phyloP scores from a whole-genome alignment of 1,140 invertebrate genomes.

The Carcinoscorpius rotundicauda region DNA sequence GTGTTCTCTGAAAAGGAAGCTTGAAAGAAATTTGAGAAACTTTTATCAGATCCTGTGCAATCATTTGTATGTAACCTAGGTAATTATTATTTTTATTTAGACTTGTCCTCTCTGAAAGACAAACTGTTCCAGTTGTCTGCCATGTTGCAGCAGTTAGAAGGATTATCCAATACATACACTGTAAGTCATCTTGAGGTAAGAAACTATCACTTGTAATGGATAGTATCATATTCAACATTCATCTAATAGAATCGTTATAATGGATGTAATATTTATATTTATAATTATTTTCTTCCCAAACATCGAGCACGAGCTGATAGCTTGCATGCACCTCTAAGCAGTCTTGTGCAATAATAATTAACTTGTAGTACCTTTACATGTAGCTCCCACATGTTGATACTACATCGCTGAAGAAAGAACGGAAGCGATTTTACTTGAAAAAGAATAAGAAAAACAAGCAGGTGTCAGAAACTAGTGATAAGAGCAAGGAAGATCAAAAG shows the following conservation, averaged over 20 bases:
- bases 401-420: slow-evolving; percentile 51
- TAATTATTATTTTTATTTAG: slow-evolving; percentile 9
- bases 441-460: slow-evolving; percentile 43
- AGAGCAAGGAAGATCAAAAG: not conserved
- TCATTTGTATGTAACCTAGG: slow-evolving; percentile 12
- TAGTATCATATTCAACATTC: no score
- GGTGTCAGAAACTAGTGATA: no score
- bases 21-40: not conserved
- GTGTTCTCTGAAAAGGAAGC: no score
- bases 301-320: no score
- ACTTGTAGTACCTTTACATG: not conserved
- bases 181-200: slow-evolving; percentile 16
- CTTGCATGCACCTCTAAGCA: no score
- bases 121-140: slow-evolving; percentile 47
- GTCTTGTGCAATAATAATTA: no score
- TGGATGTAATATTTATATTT: no score
- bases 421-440: slow-evolving; percentile 51
- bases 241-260: no score
- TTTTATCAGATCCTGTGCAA: not conserved
- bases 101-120: slow-evolving; percentile 45
- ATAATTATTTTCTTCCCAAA: no score
- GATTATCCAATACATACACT: slow-evolving; percentile 10
- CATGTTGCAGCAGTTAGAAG: slow-evolving; percentile 41
- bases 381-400: slow-evolving; percentile 36
- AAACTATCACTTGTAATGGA: not conserved